Conservation (phyloP, 2,113 vertebrate genomes). For the Lichenostomus cassidix region DNA sequence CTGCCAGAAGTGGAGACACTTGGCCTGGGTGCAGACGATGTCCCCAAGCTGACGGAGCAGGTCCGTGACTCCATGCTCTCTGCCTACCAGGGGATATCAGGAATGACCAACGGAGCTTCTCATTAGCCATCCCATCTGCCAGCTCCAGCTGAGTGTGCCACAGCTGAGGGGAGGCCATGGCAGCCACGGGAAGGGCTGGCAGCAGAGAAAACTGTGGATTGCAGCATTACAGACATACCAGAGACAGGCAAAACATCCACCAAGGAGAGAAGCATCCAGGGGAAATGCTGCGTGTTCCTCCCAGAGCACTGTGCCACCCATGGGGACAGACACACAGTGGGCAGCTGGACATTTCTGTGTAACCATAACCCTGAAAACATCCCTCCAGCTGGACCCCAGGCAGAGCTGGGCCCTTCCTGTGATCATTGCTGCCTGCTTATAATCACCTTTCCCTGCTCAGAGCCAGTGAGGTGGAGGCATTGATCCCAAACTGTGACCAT, state of each 20-base stretch:
- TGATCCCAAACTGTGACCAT: neutral
- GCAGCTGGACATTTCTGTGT: neutral
- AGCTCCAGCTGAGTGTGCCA: neutral
- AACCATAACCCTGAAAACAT: neutral
- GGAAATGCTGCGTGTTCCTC: neutral
- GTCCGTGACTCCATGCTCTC: constrained; percentile 32
- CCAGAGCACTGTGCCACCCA: neutral
- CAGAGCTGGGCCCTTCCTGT: neutral
- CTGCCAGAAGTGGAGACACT: constrained; percentile 15
- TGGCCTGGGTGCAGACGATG: neutral
- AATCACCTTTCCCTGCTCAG: neutral
- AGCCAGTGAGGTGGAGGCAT: neutral
- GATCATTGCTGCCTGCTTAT: neutral
- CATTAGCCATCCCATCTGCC: neutral
- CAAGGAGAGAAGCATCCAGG: neutral
- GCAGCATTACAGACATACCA: neutral
- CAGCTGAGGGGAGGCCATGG: neutral
- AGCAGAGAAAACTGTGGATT: neutral
- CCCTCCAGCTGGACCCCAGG: neutral
- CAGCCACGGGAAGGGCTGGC: neutral
- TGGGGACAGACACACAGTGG: neutral
- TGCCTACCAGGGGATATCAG: neutral
- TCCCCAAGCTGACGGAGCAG: neutral
- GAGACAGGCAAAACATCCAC: neutral
- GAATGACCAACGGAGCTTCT: neutral